Conservation (phyloP, 1,140 invertebrate species). For the Bombus picipes region DNA sequence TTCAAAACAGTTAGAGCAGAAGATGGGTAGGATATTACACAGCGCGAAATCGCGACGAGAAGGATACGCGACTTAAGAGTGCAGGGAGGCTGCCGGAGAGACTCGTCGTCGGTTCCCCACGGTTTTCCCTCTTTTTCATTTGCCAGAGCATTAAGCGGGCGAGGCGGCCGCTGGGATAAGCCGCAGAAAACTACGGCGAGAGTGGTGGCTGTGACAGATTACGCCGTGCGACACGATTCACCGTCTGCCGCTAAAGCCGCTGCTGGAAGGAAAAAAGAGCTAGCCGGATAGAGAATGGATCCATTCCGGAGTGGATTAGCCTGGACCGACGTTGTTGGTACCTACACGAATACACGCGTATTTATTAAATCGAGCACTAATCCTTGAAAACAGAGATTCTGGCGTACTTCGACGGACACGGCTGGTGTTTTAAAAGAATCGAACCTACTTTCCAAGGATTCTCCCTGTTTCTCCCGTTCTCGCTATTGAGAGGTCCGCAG, state of each 20-base stretch:
- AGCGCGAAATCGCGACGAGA: slow-evolving; percentile 37
- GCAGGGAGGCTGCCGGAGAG: background rate
- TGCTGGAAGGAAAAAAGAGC: slow-evolving; percentile 51
- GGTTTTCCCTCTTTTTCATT: slow-evolving; percentile 59
- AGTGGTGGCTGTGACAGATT: slow-evolving; percentile 80
- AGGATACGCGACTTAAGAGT: slow-evolving; percentile 35
- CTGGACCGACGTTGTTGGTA: slow-evolving; percentile 55
- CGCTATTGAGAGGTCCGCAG: background rate
- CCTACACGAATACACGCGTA: slow-evolving; percentile 67
- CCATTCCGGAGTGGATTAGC: slow-evolving; percentile 65
- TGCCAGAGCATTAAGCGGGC: slow-evolving; percentile 74
- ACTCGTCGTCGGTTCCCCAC: background rate
- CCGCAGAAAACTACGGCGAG: slow-evolving; percentile 75
- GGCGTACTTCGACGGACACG: slow-evolving; percentile 19
- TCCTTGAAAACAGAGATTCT: slow-evolving; percentile 38
- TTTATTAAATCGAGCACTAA: slow-evolving; percentile 60
- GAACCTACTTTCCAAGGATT: background rate
- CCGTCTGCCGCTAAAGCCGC: slow-evolving; percentile 65
- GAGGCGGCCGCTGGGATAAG: slow-evolving; percentile 79
- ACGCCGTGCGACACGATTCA: slow-evolving; percentile 69
- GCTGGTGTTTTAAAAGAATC: slow-evolving; percentile 20
- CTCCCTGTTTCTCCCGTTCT: background rate
- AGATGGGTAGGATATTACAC: slow-evolving; percentile 34
- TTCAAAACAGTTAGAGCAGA: background rate
- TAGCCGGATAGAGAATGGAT: slow-evolving; percentile 56